These are phyloP conservation scores for Erebia epiphron DNA, from an alignment of 2,888 invertebrate species.

Conservation along the genomic window DNA sequence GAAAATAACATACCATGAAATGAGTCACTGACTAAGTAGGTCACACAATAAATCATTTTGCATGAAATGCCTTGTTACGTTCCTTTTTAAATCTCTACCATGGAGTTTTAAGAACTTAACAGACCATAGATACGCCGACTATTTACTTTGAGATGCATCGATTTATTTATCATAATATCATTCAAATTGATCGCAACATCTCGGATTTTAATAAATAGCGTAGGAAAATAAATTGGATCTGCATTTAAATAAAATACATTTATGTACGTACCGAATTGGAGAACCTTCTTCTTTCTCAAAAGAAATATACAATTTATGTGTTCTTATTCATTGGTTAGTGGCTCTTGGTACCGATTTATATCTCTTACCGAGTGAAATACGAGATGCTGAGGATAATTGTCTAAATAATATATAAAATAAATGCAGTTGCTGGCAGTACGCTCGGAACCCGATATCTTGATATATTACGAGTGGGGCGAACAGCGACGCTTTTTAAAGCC, in stretches of 20 bases:
- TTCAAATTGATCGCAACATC: no score
- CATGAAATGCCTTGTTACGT: constrained; percentile 1
- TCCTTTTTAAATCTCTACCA: neutral
- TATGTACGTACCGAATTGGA: neutral
- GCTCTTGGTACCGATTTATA: constrained; percentile 13
- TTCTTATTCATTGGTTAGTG: constrained; percentile 9
- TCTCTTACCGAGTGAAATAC: constrained; percentile 20
- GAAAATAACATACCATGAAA: neutral
- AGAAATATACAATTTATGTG: constrained; percentile 1
- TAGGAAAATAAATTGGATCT: no score
- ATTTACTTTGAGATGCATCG: no score
- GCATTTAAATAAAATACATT: neutral
- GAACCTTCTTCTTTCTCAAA: neutral
- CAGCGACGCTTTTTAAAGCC: constrained; percentile 64
- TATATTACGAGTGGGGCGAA: constrained; percentile 64
- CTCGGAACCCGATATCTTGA: constrained; percentile 71
- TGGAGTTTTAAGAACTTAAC: no score
- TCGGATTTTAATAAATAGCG: no score
- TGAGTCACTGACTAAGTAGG: neutral
- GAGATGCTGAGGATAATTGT: constrained; percentile 26
- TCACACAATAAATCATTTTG: constrained; percentile 12
- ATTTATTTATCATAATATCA: no score
- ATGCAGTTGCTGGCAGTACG: constrained; percentile 40
- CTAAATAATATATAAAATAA: constrained; percentile 28
- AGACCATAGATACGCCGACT: no score